phyloP scores from a whole-genome alignment of 2,888 invertebrate species.

The Trypoxylon attenuatum region DNA sequence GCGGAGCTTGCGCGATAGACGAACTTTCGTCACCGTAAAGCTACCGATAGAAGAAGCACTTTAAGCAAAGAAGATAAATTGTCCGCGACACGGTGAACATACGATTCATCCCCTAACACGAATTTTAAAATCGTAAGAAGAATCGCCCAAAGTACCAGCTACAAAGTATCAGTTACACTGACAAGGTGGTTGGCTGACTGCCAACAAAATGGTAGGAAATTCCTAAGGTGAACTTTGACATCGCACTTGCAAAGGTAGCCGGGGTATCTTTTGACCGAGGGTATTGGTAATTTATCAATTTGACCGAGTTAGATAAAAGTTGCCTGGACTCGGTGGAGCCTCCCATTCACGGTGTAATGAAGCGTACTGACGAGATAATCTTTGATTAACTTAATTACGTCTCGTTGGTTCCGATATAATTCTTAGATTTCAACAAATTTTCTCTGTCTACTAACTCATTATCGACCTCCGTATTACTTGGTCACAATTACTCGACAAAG shows the following conservation, averaged over 20 bases:
- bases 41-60: too few relatives aligned
- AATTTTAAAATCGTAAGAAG: too few relatives aligned
- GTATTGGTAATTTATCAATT: slow-evolving; percentile 54
- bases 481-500: too few relatives aligned
- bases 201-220: slow-evolving; percentile 11
- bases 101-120: too few relatives aligned
- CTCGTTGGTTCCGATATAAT: slow-evolving; percentile 52
- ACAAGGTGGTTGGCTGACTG: too few relatives aligned
- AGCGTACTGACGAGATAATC: slow-evolving; percentile 62
- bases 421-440: slow-evolving; percentile 27
- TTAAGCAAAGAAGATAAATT: too few relatives aligned
- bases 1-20: too few relatives aligned
- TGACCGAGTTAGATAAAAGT: slow-evolving; percentile 61
- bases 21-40: too few relatives aligned
- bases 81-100: too few relatives aligned
- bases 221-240: slow-evolving; percentile 29
- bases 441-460: slow-evolving; percentile 13
- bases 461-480: slow-evolving; percentile 22
- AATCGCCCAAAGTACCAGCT: too few relatives aligned
- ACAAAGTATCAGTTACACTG: too few relatives aligned
- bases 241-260: background rate
- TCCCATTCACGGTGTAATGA: slow-evolving; percentile 56
- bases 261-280: slow-evolving; percentile 11
- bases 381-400: slow-evolving; percentile 67
- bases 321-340: slow-evolving; percentile 41